Percentiles rank a stretch among this genome's conserved stretches.
These are phyloP conservation scores for Chloroclystis v-ata DNA, from an alignment of 2,888 invertebrate genomes.

Conservation along the genomic window DNA sequence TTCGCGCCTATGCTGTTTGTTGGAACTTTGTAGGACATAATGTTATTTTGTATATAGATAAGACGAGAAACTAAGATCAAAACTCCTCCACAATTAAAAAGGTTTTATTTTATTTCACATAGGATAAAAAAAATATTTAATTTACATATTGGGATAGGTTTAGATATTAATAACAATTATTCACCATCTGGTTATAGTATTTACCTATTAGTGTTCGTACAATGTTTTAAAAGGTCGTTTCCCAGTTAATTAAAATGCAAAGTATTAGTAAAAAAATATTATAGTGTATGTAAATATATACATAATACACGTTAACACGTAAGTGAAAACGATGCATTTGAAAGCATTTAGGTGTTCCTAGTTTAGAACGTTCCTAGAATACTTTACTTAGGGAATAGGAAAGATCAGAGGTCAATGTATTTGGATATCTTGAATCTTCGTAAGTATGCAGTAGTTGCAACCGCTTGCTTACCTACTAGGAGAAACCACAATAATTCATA, in stretches of 20 bases:
- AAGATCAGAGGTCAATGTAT: slow-evolving; percentile 24
- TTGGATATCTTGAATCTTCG: slow-evolving; percentile 20
- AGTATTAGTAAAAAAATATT: no score
- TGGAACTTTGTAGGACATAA: neutral
- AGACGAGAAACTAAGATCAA: no score
- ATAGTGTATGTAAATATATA: neutral
- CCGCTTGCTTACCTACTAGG: slow-evolving; percentile 1
- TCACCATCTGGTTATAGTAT: no score
- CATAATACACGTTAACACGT: no score
- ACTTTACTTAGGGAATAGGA: slow-evolving; percentile 10
- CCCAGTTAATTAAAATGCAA: no score
- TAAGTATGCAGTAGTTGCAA: slow-evolving; percentile 11
- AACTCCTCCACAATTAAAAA: no score
- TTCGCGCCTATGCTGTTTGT: slow-evolving; percentile 5
- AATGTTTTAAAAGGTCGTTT: no score
- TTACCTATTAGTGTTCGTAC: no score
- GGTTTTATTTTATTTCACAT: no score
- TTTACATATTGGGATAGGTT: no score
- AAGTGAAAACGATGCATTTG: slow-evolving; percentile 12
- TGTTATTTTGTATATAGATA: neutral
- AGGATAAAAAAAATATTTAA: no score
- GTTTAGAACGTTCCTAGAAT: slow-evolving; percentile 19
- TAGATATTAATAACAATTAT: no score
- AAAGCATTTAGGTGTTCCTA: slow-evolving; percentile 13
- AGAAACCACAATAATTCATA: slow-evolving; percentile 1